Evolutionary conservation across 1,140 invertebrate genomes (phyloP).

Genomic region (Magallana ariakensis): DNA sequence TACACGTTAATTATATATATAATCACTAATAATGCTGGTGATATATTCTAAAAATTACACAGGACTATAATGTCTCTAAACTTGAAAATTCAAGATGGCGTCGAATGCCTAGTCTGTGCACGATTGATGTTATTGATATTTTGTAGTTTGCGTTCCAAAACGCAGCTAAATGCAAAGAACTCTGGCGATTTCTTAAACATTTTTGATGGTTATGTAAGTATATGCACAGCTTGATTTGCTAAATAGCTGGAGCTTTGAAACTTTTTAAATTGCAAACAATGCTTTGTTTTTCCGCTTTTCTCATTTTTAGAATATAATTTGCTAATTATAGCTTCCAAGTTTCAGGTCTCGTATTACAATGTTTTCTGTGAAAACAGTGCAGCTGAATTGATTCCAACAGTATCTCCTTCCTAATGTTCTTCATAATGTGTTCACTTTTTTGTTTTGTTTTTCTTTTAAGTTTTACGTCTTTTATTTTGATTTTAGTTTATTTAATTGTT

Average conservation of each 20-base stretch:
- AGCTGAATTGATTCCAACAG: background rate
- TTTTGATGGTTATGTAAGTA: constrained; percentile 9
- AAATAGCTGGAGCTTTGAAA: constrained; percentile 18
- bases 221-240: constrained; percentile 14
- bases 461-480: constrained; percentile 19
- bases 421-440: background rate
- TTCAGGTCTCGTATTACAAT: background rate
- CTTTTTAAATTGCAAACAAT: constrained; percentile 15
- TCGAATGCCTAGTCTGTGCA: background rate
- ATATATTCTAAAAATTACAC: background rate
- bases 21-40: background rate
- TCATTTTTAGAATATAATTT: background rate
- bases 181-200: background rate
- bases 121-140: background rate
- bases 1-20: background rate
- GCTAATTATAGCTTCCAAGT: background rate
- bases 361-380: constrained; percentile 3
- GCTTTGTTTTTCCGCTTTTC: constrained; percentile 29
- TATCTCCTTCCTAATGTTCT: background rate
- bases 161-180: background rate
- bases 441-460: constrained; percentile 14
- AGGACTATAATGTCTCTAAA: constrained; percentile 1
- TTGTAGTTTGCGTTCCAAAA: constrained; percentile 14
- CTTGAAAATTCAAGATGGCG: constrained; percentile 20
- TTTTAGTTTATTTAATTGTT: background rate